Evolutionary conservation across 1,140 invertebrate genomes (phyloP).

Genomic region (Trachelipus rathkii): DNA sequence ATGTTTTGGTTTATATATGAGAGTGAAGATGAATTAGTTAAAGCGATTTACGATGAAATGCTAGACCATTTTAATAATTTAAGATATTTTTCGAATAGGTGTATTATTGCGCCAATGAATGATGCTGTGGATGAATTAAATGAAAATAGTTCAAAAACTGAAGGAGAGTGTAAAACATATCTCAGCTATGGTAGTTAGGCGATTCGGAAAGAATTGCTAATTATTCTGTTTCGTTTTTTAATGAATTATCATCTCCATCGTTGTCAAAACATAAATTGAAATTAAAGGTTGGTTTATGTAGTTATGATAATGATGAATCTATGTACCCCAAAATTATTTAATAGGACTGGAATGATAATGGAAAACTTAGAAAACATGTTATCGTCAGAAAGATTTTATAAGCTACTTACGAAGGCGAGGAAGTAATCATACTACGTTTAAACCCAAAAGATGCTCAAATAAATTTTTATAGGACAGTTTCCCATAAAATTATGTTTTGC

Average conservation of each 20-base stretch:
- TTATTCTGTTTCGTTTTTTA: background rate
- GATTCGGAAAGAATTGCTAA: background rate
- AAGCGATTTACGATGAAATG: background rate
- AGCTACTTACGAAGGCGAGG: background rate
- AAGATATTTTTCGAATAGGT: background rate
- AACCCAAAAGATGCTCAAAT: background rate
- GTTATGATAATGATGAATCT: background rate
- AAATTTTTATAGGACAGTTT: constrained; percentile 1
- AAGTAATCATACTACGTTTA: background rate
- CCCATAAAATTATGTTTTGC: constrained; percentile 4
- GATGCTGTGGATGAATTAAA: background rate
- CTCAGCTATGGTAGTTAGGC: background rate
- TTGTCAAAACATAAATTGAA: background rate
- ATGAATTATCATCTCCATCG: background rate
- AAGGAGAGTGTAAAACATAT: background rate
- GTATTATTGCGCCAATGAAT: background rate
- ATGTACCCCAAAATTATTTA: background rate
- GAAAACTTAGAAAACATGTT: background rate
- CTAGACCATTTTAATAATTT: background rate
- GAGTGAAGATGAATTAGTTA: background rate
- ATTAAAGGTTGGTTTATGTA: background rate
- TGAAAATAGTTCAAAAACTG: background rate
- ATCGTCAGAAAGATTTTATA: background rate
- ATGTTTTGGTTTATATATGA: background rate
- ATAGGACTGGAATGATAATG: background rate